phyloP scores from a whole-genome alignment of 2,113 vertebrate genomes.

The Ardeotis arabs region DNA sequence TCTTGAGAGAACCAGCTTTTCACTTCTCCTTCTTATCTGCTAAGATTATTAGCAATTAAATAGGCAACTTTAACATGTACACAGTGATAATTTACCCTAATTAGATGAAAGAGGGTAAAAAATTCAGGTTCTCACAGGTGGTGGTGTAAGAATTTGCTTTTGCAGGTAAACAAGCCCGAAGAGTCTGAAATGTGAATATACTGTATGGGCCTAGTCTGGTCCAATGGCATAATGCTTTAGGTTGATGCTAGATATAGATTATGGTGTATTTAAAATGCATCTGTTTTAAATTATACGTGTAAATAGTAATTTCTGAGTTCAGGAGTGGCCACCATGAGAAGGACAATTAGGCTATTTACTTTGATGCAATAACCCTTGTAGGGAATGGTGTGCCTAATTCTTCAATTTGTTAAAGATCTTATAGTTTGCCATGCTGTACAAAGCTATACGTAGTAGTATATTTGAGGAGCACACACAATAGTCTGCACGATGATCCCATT shows the following conservation, averaged over 20 bases:
- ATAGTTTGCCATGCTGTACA: not conserved
- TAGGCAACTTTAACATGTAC: not conserved
- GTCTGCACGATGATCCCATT: not conserved
- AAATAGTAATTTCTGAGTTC: not conserved
- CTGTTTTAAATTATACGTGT: not conserved
- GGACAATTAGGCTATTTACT: not conserved
- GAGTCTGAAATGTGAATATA: not conserved
- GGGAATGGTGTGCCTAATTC: not conserved
- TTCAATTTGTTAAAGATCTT: not conserved
- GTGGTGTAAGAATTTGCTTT: not conserved
- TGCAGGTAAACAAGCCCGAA: not conserved
- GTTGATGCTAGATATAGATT: not conserved
- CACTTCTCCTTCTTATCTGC: not conserved
- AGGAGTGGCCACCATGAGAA: not conserved
- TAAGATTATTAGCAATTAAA: slow-evolving; percentile 37
- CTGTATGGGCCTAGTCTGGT: not conserved
- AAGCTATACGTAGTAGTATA: not conserved
- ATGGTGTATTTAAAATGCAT: not conserved
- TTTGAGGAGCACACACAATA: not conserved
- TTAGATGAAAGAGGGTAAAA: slow-evolving; percentile 2
- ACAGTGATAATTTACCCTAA: slow-evolving; percentile 39
- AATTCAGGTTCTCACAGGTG: slow-evolving; percentile 2
- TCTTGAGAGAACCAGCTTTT: not conserved
- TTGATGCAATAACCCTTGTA: not conserved
- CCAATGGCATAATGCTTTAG: not conserved